Percentiles rank a stretch among this genome's conserved stretches.
These are phyloP conservation scores for Apis cerana DNA, from an alignment of 1,140 invertebrate species.

Conservation along the genomic window DNA sequence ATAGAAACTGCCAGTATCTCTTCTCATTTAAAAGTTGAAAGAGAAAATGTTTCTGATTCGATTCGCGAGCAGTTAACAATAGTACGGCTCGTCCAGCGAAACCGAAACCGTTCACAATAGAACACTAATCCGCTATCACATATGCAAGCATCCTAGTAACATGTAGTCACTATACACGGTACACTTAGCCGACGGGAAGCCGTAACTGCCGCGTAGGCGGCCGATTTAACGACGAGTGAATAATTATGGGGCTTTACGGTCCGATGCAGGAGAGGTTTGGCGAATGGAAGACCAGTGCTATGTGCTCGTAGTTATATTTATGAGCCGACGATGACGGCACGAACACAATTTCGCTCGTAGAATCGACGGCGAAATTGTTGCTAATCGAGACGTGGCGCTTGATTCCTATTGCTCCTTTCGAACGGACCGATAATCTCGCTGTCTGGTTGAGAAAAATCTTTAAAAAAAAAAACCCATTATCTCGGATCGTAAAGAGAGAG, in stretches of 20 bases:
- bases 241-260: constrained; percentile 79
- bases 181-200: constrained; percentile 63
- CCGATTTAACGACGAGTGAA: constrained; percentile 80
- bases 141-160: constrained; percentile 63
- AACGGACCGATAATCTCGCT: neutral
- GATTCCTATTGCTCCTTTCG: neutral
- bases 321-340: constrained; percentile 67
- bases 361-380: constrained; percentile 63
- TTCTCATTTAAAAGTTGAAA: neutral
- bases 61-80: neutral
- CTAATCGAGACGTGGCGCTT: constrained; percentile 43
- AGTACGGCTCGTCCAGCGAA: neutral
- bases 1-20: neutral
- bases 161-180: constrained; percentile 62
- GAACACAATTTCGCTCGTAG: constrained; percentile 50
- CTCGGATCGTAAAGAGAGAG: neutral
- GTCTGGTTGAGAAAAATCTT: neutral
- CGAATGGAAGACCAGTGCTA: constrained; percentile 54
- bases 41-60: too few relatives aligned
- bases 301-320: constrained; percentile 72
- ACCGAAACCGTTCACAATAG: constrained; percentile 23
- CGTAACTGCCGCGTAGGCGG: constrained; percentile 75
- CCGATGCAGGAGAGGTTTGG: constrained; percentile 70
- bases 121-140: constrained; percentile 59
- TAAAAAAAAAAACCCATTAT: too few relatives aligned